A percentile compares a stretch with the other conserved stretches of the same genome.
Conservation (phyloP, 2,888 invertebrate genomes). For the Cactoblastis cactorum region DNA sequence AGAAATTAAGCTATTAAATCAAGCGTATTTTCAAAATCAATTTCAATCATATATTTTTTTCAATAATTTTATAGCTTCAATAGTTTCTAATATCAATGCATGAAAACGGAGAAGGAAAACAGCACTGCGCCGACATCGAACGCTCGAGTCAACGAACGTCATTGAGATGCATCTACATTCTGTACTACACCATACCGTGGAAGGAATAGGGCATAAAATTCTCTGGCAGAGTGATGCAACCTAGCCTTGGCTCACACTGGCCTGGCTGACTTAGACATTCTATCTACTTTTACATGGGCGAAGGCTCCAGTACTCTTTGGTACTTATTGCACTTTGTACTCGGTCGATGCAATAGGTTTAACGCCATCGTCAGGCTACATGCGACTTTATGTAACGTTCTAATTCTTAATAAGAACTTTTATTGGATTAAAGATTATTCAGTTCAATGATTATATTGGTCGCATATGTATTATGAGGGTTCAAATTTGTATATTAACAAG, state of each 20-base stretch:
- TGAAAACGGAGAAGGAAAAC: constrained; percentile 79
- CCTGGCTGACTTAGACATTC: constrained; percentile 80
- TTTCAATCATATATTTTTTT: not conserved
- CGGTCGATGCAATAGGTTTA: constrained; percentile 48
- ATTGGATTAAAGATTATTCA: constrained; percentile 37
- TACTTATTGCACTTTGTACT: constrained; percentile 54
- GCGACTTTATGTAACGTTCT: constrained; percentile 49
- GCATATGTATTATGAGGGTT: not conserved
- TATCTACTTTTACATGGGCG: constrained; percentile 77
- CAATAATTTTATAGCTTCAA: constrained; percentile 39
- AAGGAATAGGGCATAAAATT: constrained; percentile 42
- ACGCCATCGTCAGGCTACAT: constrained; percentile 36
- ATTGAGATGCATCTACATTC: constrained; percentile 52
- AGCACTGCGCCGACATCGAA: constrained; percentile 74
- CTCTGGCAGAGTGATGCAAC: constrained; percentile 39
- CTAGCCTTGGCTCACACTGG: constrained; percentile 79
- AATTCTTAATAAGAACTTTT: constrained; percentile 52
- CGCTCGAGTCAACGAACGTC: constrained; percentile 78
- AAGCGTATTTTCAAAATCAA: not conserved
- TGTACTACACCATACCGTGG: constrained; percentile 33
- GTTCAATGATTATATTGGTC: not conserved
- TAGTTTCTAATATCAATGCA: constrained; percentile 76
- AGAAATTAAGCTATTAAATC: too few relatives aligned
- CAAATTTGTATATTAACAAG: not conserved
- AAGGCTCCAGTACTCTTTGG: constrained; percentile 63